Conservation (phyloP, 23 tunicate species). For the Halocynthia roretzi region DNA sequence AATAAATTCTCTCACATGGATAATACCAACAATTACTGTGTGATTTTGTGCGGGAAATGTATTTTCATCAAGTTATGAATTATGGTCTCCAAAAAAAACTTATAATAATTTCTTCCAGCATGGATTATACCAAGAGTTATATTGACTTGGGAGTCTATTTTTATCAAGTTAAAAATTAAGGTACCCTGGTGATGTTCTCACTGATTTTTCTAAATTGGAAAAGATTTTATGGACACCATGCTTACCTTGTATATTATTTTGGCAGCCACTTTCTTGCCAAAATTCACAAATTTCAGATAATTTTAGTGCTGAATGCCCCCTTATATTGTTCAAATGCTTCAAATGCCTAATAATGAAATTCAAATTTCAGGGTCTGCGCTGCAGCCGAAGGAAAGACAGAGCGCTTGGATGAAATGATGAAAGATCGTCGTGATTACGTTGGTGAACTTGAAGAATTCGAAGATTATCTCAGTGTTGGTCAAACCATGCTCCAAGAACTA, state of each 20-base stretch:
- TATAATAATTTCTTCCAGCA: too few relatives aligned
- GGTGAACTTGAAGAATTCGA: conserved; percentile 51
- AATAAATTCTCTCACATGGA: too few relatives aligned
- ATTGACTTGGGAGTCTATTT: too few relatives aligned
- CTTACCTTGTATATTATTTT: too few relatives aligned
- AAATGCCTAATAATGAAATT: too few relatives aligned
- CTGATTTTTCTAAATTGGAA: neutral
- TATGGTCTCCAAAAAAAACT: too few relatives aligned
- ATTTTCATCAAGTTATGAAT: too few relatives aligned
- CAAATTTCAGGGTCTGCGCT: conserved; percentile 47
- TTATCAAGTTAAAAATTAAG: too few relatives aligned
- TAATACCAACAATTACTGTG: too few relatives aligned
- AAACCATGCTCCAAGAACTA: conserved; percentile 57
- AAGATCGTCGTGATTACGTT: conserved; percentile 48
- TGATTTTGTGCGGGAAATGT: too few relatives aligned
- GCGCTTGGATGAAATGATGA: conserved; percentile 62
- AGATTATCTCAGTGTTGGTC: conserved; percentile 63
- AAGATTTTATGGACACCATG: neutral
- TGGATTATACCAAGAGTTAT: too few relatives aligned
- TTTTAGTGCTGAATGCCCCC: neutral
- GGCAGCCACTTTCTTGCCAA: neutral
- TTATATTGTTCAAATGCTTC: conserved; percentile 2
- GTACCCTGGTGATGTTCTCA: too few relatives aligned
- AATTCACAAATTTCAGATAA: neutral
- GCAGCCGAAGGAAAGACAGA: conserved; percentile 72